phyloP scores from a whole-genome alignment of 2,888 invertebrate species.

The Cepaea hortensis region DNA sequence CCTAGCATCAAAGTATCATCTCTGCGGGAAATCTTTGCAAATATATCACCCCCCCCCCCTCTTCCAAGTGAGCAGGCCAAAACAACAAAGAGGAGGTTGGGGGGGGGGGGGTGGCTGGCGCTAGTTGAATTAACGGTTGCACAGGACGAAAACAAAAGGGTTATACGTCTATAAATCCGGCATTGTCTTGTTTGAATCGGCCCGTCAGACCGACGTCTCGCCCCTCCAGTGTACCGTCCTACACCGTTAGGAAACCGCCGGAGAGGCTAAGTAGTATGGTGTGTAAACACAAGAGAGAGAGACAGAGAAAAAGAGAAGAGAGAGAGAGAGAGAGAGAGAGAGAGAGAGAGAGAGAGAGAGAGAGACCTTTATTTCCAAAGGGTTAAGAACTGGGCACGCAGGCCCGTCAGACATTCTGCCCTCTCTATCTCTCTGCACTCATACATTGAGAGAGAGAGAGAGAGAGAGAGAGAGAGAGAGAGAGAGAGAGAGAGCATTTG shows the following conservation, averaged over 20 bases:
- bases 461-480: neutral
- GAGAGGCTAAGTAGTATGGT: neutral
- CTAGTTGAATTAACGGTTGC: no score
- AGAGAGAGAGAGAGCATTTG: neutral
- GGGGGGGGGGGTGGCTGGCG: no score
- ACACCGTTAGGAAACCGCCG: no score
- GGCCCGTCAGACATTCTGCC: slow-evolving; percentile 11
- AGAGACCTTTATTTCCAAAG: no score
- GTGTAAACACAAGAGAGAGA: slow-evolving; percentile 12
- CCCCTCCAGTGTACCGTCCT: no score
- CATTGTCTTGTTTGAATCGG: no score
- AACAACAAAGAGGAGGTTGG: no score
- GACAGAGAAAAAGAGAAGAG: slow-evolving; percentile 9
- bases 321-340: slow-evolving; percentile 46
- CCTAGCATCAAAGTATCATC: neutral
- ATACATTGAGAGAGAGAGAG: no score
- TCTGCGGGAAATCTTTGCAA: neutral
- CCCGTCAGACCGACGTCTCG: no score
- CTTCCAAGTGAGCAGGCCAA: neutral
- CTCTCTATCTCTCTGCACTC: no score
- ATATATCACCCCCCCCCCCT: neutral
- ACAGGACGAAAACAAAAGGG: no score
- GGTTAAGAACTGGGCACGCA: slow-evolving; percentile 20
- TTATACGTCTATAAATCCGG: no score
- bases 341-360: slow-evolving; percentile 49